Percentiles rank a stretch among this genome's conserved stretches.
These are phyloP conservation scores for Spisula subtruncata DNA, from an alignment of 2,888 invertebrate species.

Conservation along the genomic window DNA sequence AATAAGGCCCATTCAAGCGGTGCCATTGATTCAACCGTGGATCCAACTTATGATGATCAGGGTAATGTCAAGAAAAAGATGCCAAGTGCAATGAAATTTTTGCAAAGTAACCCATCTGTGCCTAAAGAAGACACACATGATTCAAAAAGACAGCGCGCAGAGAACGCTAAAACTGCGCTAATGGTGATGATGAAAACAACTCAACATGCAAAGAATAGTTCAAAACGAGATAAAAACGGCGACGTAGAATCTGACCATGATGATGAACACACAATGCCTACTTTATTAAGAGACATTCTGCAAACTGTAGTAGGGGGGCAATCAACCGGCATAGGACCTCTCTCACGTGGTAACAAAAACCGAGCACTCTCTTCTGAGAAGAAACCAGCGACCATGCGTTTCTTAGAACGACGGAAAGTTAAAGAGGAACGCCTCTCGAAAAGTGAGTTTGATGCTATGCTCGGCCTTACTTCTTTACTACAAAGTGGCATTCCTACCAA, in stretches of 20 bases:
- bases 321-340: not conserved
- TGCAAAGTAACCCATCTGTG: not conserved
- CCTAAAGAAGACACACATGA: not conserved
- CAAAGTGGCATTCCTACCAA: not conserved
- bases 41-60: not conserved
- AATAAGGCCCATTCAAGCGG: not conserved
- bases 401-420: not conserved
- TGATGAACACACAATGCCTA: too few relatives aligned
- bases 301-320: too few relatives aligned
- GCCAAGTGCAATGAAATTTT: not conserved
- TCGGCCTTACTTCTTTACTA: not conserved
- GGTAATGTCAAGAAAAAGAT: not conserved
- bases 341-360: not conserved
- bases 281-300: too few relatives aligned
- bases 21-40: not conserved
- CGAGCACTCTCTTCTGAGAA: not conserved
- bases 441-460: not conserved
- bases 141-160: not conserved
- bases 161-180: not conserved
- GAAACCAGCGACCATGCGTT: conserved; percentile 3
- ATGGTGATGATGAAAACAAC: not conserved
- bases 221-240: too few relatives aligned
- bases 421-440: not conserved
- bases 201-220: not conserved
- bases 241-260: too few relatives aligned